A percentile compares a stretch with the other conserved stretches of the same genome.
Evolutionary conservation across 2,113 vertebrate genomes (phyloP).

Genomic region (Eulacestoma nigropectus): DNA sequence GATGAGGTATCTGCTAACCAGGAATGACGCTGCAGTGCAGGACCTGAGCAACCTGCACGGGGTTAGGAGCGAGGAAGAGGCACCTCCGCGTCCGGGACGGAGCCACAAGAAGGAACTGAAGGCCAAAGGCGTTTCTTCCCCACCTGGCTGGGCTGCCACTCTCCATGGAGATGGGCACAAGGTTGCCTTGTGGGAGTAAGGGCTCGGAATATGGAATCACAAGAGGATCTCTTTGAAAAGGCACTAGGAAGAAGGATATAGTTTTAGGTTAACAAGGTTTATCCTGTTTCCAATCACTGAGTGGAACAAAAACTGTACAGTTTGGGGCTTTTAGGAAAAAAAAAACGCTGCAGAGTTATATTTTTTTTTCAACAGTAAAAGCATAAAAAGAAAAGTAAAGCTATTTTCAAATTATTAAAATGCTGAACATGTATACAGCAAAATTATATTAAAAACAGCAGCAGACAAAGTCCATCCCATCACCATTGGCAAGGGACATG

Average conservation of each 20-base stretch:
- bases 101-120: not conserved
- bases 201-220: not conserved
- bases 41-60: not conserved
- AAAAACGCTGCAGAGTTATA: not conserved
- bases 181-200: not conserved
- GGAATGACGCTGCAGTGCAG: not conserved
- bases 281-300: not conserved
- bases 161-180: not conserved
- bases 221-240: conserved; percentile 46
- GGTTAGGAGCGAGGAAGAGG: not conserved
- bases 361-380: not conserved
- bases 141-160: not conserved
- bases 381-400: conserved; percentile 54
- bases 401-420: conserved; percentile 54
- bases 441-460: conserved; percentile 66
- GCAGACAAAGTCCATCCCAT: conserved; percentile 50
- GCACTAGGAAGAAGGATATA: conserved; percentile 37
- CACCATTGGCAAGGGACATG: conserved; percentile 43
- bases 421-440: conserved; percentile 35
- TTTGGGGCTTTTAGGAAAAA: not conserved
- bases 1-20: conserved; percentile 41
- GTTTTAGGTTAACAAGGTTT: not conserved
- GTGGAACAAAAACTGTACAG: not conserved
- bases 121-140: not conserved
- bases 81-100: not conserved